These are phyloP conservation scores for Nephrotoma appendiculata DNA, from an alignment of 2,888 invertebrate genomes.

Conservation along the genomic window DNA sequence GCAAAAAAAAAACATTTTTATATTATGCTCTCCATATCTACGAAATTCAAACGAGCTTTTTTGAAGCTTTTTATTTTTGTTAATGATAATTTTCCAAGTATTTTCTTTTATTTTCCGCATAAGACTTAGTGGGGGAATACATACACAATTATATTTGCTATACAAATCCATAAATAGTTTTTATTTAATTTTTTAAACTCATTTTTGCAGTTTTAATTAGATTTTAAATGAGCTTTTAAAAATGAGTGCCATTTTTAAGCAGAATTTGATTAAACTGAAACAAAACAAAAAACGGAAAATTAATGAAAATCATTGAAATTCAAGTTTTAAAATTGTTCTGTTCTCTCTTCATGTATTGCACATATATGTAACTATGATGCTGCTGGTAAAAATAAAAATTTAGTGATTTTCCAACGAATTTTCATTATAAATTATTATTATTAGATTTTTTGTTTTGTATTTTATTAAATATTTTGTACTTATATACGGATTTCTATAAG, in stretches of 20 bases:
- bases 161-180: not conserved
- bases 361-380: not conserved
- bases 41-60: not conserved
- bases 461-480: not conserved
- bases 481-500: not conserved
- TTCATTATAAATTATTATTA: not conserved
- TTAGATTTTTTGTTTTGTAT: not conserved
- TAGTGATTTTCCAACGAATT: not conserved
- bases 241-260: not conserved
- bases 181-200: not conserved
- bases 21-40: not conserved
- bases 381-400: not conserved
- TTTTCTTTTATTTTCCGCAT: not conserved
- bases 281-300: not conserved
- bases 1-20: too few species aligned
- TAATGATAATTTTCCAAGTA: not conserved
- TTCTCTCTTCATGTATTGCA: not conserved
- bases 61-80: not conserved
- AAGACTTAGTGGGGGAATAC: not conserved
- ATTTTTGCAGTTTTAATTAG: not conserved
- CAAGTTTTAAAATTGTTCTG: not conserved
- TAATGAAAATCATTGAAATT: not conserved
- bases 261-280: not conserved
- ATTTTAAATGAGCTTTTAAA: not conserved
- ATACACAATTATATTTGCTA: not conserved